These are phyloP conservation scores for Aphelinus certus DNA, from an alignment of 1,140 invertebrate genomes.

Conservation along the genomic window DNA sequence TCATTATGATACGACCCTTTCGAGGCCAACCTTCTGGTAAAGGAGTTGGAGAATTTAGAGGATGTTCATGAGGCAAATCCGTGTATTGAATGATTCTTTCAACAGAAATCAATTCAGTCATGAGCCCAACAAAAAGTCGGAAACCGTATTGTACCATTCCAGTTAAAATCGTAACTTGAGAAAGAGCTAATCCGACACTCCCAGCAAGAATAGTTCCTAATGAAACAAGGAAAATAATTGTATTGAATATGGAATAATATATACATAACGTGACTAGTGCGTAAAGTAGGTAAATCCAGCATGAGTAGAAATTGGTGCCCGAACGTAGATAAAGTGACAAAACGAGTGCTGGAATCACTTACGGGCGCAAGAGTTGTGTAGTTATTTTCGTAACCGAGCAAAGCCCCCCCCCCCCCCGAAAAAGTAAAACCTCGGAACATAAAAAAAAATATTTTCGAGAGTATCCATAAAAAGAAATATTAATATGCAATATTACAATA, in stretches of 20 bases:
- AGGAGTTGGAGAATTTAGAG: constrained; percentile 55
- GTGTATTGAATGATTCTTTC: constrained; percentile 83
- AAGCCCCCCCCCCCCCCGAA: no score
- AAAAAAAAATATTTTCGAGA: no score
- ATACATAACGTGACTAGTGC: no score
- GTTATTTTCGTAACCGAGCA: no score
- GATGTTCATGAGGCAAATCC: constrained; percentile 70
- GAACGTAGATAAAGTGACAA: no score
- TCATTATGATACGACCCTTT: constrained; percentile 62
- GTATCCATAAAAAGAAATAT: no score
- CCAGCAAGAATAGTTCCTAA: constrained; percentile 62
- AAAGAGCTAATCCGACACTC: constrained; percentile 83
- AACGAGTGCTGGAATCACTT: no score
- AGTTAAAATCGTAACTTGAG: constrained; percentile 81
- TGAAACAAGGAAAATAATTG: no score
- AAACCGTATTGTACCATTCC: constrained; percentile 88
- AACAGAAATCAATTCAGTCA: constrained; percentile 85
- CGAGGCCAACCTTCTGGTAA: constrained; percentile 64
- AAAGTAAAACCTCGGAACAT: no score
- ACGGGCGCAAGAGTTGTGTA: background rate
- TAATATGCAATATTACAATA: no score
- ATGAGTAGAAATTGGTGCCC: background rate
- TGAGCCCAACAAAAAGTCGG: constrained; percentile 75
- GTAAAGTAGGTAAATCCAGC: background rate
- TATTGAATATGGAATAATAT: background rate